Base-by-base conservation (phyloP, 2,113 vertebrate genomes). In the Paedocypris sp. region DNA sequence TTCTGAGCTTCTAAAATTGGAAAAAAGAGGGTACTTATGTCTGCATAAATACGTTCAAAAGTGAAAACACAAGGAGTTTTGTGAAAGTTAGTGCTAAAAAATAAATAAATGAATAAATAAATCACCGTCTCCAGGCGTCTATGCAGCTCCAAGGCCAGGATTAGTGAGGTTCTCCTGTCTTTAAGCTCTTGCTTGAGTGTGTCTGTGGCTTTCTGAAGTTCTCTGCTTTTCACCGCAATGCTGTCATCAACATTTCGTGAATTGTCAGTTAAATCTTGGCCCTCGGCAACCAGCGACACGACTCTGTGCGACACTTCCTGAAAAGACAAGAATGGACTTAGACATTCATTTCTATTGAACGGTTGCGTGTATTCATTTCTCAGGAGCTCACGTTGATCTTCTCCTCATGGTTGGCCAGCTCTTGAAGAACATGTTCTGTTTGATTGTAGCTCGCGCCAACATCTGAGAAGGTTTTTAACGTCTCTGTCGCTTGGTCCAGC, bases 231-330 rank as follows among this genome's bases (percentile, higher is more conserved):
- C 6, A 45, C 31, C 20, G 13, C 54, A 3, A 66, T 23, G 31
- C 31, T 35, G 11, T 66, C 38, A 11, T 65, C 57, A 49, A 35
- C 6, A 50, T 45, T 50, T n/a, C 57, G 57, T 61, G 25, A 57
- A 42, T 22, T 36, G 15, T 64, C 42, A 29, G 23, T 48, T 35
- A 69, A 60, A 43, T 4, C 8, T 3, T 60, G 39, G 11, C 62
- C 56, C 51, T 65, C 62, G 1, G 11, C 29, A 36, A 70, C 29
- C 36, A 70, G 8, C 23, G 13, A 19, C 19, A 32, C 28, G 6
- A 65, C 53, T 48, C 45, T 56, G 29, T 66, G 49, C 8, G 62
- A 15, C n/a, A 70, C 19, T 47, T 56, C 62, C 68, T 70, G 45
- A 18, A 3, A 20, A 45, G 10, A 41, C 12, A n/a, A 41, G 8